Conservation (phyloP, 2,113 vertebrate species). For the Eretmochelys imbricata region DNA sequence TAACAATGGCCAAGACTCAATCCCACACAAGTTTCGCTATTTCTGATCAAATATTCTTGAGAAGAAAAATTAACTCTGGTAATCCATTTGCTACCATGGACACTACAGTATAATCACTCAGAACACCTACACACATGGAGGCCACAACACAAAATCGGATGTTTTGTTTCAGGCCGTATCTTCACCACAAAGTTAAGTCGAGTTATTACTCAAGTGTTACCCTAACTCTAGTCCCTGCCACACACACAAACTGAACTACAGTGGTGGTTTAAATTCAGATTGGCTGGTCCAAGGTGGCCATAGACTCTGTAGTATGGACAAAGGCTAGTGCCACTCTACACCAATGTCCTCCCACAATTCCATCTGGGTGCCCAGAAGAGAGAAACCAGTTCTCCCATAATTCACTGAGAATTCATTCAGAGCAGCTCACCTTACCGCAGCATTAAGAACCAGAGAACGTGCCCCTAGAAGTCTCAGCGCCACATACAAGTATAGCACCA, state of each 20-base stretch:
- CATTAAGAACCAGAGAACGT: neutral
- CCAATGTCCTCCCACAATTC: neutral
- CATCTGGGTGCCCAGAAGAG: accelerated
- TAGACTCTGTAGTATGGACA: neutral
- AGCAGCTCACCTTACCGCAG: neutral
- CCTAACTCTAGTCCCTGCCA: neutral
- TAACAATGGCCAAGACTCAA: neutral
- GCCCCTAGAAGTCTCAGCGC: too few relatives aligned
- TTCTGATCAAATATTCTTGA: constrained; percentile 23
- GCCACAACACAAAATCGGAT: neutral
- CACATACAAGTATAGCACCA: neutral
- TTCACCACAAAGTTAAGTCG: neutral
- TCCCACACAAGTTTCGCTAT: neutral
- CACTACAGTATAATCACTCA: neutral
- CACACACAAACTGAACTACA: neutral
- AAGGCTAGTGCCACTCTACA: neutral
- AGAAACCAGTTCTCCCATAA: neutral
- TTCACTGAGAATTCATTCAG: neutral
- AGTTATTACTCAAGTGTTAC: neutral
- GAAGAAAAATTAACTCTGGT: neutral
- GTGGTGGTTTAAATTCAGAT: neutral
- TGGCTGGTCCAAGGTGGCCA: neutral
- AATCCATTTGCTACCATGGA: neutral
- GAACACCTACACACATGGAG: neutral
- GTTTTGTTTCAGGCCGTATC: neutral